These are phyloP conservation scores for Ovibos moschatus DNA, from an alignment of 2,113 vertebrate species.

Conservation along the genomic window DNA sequence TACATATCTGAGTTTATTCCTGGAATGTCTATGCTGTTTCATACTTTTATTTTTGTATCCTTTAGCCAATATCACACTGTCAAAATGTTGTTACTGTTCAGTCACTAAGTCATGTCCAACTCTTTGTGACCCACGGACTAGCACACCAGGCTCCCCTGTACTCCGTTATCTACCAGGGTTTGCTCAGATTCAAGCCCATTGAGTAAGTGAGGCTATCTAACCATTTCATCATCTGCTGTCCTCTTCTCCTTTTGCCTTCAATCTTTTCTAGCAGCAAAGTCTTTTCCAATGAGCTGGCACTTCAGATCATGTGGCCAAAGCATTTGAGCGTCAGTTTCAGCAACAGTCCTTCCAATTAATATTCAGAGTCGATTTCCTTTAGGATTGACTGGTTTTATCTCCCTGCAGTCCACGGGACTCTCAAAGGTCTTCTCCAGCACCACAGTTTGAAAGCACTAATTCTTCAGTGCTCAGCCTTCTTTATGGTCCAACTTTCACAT, in stretches of 20 bases:
- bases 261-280: neutral
- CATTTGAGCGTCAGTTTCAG: neutral
- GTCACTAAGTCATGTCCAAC: neutral
- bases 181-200: neutral
- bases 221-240: neutral
- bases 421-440: neutral
- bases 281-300: neutral
- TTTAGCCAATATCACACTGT: neutral
- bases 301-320: neutral
- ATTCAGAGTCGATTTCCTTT: neutral
- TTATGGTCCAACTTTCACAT: neutral
- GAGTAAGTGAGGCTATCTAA: neutral
- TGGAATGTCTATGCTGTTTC: neutral
- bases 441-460: neutral
- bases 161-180: neutral
- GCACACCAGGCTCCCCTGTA: neutral
- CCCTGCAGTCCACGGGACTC: neutral
- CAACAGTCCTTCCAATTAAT: neutral
- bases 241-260: neutral
- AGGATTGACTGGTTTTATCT: neutral
- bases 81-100: neutral
- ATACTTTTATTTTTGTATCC: neutral
- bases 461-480: neutral
- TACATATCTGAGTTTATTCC: neutral
- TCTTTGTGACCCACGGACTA: neutral